Evolutionary conservation across 2,113 vertebrate genomes (phyloP).

Genomic region (Conger conger): DNA sequence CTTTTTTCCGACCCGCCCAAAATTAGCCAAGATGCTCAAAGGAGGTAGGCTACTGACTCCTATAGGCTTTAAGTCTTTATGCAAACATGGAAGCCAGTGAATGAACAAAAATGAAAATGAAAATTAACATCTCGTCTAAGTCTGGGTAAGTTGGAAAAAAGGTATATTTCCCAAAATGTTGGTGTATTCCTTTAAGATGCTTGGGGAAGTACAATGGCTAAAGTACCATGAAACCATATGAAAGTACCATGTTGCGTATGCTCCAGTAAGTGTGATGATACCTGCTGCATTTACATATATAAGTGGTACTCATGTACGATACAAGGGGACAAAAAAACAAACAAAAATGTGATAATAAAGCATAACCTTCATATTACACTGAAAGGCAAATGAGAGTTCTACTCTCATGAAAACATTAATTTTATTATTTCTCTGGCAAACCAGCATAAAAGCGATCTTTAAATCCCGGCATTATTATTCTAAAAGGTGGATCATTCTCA

Average conservation of each 20-base stretch:
- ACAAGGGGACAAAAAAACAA: neutral
- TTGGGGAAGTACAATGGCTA: neutral
- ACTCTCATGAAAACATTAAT: neutral
- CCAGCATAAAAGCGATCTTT: neutral
- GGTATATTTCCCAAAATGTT: too few species aligned
- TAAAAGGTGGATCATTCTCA: neutral
- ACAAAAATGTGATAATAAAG: neutral
- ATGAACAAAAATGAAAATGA: too few species aligned
- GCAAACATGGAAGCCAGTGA: too few species aligned
- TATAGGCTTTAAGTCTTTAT: too few species aligned
- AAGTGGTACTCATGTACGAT: neutral
- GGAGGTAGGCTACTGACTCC: too few species aligned
- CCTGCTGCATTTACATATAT: neutral
- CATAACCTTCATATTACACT: neutral
- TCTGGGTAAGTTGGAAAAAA: too few species aligned
- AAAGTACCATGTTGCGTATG: neutral
- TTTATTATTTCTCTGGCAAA: neutral
- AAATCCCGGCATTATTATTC: neutral
- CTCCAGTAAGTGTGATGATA: neutral
- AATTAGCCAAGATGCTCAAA: too few species aligned
- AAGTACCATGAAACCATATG: neutral
- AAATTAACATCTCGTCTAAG: too few species aligned
- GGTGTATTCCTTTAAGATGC: too few species aligned
- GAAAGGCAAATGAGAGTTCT: neutral
- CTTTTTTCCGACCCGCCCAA: too few species aligned